A percentile compares a stretch with the other conserved stretches of the same genome.
Evolutionary conservation across 2,888 invertebrate genomes (phyloP).

Genomic region (Diarsia mendica): DNA sequence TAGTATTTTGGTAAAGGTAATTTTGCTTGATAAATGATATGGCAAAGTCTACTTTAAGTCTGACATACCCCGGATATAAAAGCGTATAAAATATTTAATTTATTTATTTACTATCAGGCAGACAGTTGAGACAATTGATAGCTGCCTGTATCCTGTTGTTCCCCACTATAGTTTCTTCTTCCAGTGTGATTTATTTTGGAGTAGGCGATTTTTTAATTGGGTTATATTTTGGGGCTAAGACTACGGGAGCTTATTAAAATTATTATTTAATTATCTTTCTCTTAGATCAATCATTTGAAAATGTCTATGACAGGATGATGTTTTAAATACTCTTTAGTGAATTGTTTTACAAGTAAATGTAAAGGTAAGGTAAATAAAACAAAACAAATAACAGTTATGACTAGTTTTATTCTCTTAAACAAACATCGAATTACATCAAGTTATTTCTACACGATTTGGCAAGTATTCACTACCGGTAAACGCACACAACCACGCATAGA

Average conservation of each 20-base stretch:
- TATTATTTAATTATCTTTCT: too few species aligned
- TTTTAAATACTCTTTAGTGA: background rate
- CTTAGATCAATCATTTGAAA: background rate
- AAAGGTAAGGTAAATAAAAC: slow-evolving; percentile 55
- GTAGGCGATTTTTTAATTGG: background rate
- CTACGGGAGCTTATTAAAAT: too few species aligned
- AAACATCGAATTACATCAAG: slow-evolving; percentile 85
- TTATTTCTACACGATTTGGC: slow-evolving; percentile 81
- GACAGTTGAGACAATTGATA: too few species aligned
- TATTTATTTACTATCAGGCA: background rate
- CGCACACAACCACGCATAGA: slow-evolving; percentile 72
- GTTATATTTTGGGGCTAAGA: background rate
- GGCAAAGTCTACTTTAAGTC: background rate
- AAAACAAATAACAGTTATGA: slow-evolving; percentile 76
- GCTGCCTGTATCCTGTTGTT: background rate
- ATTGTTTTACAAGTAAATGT: background rate
- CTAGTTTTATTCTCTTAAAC: slow-evolving; percentile 84
- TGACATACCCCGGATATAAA: background rate
- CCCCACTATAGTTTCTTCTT: too few species aligned
- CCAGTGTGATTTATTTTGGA: too few species aligned
- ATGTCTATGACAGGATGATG: background rate
- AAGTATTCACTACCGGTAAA: slow-evolving; percentile 76
- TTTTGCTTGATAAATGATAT: background rate
- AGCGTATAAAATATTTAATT: background rate
- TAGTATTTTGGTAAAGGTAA: slow-evolving; percentile 4